These are phyloP conservation scores for Melieria picta DNA, from an alignment of 2,888 invertebrate genomes.

Conservation along the genomic window DNA sequence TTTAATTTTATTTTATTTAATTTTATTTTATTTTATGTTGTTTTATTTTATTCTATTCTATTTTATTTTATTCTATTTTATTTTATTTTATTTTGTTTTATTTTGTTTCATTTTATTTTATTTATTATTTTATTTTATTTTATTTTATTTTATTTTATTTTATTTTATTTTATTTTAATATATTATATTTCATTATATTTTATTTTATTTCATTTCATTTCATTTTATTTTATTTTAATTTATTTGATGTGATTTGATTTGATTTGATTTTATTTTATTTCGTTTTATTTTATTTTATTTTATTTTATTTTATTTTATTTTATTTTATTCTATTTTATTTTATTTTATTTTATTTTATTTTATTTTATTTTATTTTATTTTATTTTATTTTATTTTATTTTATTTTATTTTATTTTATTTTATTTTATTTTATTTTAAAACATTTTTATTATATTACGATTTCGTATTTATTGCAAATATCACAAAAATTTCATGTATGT, in stretches of 20 bases:
- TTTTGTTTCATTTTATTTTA: neutral
- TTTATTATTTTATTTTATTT: neutral
- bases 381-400: neutral
- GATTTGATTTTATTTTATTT: neutral
- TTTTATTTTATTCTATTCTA: neutral
- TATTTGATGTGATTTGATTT: neutral
- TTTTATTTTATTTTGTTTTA: neutral
- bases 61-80: constrained; percentile 2
- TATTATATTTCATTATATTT: neutral
- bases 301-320: neutral
- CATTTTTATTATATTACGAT: neutral
- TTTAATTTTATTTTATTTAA: neutral
- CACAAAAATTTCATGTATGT: too few relatives aligned
- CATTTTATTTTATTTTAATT: neutral
- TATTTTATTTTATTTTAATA: neutral
- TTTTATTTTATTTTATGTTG: neutral
- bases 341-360: neutral
- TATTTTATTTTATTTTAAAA: neutral
- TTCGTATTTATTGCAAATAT: neutral
- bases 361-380: neutral
- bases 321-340: neutral
- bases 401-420: constrained; percentile 7
- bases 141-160: neutral
- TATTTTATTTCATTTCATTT: neutral
- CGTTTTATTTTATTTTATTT: neutral